A percentile compares a stretch with the other conserved stretches of the same genome.
Conservation (phyloP, 2,797 vertebrate genomes). For the Falco rusticolus region DNA sequence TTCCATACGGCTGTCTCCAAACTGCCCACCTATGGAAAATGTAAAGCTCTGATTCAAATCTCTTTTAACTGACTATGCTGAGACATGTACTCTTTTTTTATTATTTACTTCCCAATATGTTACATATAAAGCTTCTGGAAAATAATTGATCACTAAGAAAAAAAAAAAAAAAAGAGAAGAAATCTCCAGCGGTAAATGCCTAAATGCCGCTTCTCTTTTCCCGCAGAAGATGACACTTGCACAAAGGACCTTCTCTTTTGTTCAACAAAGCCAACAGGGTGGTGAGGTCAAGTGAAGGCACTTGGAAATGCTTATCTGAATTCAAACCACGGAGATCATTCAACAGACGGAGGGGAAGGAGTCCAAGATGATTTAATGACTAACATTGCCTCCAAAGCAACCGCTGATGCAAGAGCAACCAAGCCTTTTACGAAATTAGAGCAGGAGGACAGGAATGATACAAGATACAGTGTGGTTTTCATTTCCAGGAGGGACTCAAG, state of each 20-base stretch:
- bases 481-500: background rate
- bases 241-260: background rate
- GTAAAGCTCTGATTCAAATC: background rate
- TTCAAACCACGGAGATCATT: background rate
- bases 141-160: background rate
- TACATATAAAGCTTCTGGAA: background rate
- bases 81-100: background rate
- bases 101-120: background rate
- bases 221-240: background rate
- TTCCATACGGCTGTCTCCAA: background rate
- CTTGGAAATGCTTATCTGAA: background rate
- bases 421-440: background rate
- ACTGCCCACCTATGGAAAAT: background rate
- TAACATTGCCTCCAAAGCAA: background rate
- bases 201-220: background rate
- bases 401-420: background rate
- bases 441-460: background rate
- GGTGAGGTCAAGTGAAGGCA: background rate
- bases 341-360: background rate
- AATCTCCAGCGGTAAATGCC: background rate
- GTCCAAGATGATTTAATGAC: background rate
- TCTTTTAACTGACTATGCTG: background rate
- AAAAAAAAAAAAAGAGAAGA: background rate
- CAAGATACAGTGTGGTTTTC: rapidly evolving
- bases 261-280: background rate